Evolutionary conservation across 2,888 invertebrate species (phyloP).

Genomic region (Rhagophthalmus giganteus): DNA sequence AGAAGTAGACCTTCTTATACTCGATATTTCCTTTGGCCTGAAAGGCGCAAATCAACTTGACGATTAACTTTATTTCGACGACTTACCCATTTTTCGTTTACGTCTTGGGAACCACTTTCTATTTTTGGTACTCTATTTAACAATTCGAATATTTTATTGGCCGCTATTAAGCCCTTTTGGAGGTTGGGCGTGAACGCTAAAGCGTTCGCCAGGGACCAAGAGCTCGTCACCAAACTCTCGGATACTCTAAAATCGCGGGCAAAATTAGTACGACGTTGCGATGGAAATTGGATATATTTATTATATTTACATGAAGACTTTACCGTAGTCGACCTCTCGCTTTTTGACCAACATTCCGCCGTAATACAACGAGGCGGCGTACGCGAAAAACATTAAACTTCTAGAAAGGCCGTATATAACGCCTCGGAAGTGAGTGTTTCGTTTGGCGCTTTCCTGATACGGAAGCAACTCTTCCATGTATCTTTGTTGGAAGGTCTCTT

Average conservation of each 20-base stretch:
- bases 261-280: too few relatives aligned
- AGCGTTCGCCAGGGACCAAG: slow-evolving; percentile 66
- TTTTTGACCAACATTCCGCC: slow-evolving; percentile 69
- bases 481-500: slow-evolving; percentile 66
- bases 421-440: slow-evolving; percentile 67
- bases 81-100: slow-evolving; percentile 48
- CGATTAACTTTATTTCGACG: neutral
- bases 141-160: slow-evolving; percentile 67
- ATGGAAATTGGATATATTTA: too few relatives aligned
- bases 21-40: slow-evolving; percentile 66
- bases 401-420: slow-evolving; percentile 72
- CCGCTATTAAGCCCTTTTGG: slow-evolving; percentile 75
- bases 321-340: slow-evolving; percentile 30
- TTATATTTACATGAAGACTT: slow-evolving; percentile 5
- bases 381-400: slow-evolving; percentile 71
- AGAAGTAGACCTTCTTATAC: slow-evolving; percentile 69
- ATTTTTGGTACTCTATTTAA: slow-evolving; percentile 66
- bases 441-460: slow-evolving; percentile 63
- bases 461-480: slow-evolving; percentile 65
- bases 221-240: slow-evolving; percentile 72
- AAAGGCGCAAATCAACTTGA: too few relatives aligned
- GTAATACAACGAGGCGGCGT: slow-evolving; percentile 71
- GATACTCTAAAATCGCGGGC: slow-evolving; percentile 71
- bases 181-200: slow-evolving; percentile 79
- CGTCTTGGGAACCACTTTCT: slow-evolving; percentile 44